Evolutionary conservation across 2,113 vertebrate species (phyloP), one percentile per base, ranked within the genome.

Genomic region (Oenanthe melanoleuca): DNA sequence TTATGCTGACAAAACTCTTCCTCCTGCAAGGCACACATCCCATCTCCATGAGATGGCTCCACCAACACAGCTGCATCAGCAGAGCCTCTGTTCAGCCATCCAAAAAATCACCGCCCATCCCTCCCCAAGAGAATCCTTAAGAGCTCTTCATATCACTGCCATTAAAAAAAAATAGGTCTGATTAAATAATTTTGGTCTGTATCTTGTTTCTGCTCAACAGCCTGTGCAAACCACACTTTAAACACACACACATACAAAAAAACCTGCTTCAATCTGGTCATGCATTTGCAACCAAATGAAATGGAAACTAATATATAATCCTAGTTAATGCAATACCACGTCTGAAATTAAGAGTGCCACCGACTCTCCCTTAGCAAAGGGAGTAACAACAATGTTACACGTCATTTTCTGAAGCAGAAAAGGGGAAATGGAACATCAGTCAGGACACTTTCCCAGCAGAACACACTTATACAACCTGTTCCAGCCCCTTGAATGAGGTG

Each of bases 1-100:
- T 45, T 53, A 47, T 0, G 1, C 42, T 52, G 57, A 72, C n/a
- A 34, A 47, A n/a, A 61, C 37, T 17, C 44, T 49, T 80, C 59
- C 37, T 79, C 34, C 49, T 38, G 53, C 38, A 45, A 57, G 52
- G 59, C 52, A 61, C 6, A 24, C 14, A 34, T 18, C 64, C 65
- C 56, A 29, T 21, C 38, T 82, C 78, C 82, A 26, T 37, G 47
- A 71, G 60, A 66, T 52, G 61, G 56, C 34, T 79, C 74, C n/a
- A 63, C 47, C 0, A 0, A 65, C 47, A 33, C 5, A 2, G 49
- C 59, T 37, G 20, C 25, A 29, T 28, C 29, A 1, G 57, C 69
- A n/a, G 12, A 47, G 21, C 11, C 23, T n/a, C 31, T n/a, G 53
- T 2, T 38, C 53, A 71, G 40, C 40, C 53, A 26, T 55, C 31